Evolutionary conservation across 2,888 invertebrate genomes (phyloP).

Genomic region (Spicauda simplicius): DNA sequence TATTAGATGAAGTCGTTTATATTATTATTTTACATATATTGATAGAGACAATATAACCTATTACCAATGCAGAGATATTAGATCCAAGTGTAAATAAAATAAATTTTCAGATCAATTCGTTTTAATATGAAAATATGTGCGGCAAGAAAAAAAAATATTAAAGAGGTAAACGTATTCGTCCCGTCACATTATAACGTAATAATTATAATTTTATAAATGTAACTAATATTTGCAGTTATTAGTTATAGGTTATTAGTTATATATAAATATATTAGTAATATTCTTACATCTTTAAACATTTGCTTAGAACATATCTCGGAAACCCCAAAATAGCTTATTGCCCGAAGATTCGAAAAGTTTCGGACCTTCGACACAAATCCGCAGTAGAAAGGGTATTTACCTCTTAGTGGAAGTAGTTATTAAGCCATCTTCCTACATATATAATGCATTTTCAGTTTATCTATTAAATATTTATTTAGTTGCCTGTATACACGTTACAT

Average conservation of each 20-base stretch:
- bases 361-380: conserved; percentile 10
- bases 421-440: conserved; percentile 13
- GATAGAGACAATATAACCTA: too few relatives aligned
- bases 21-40: too few relatives aligned
- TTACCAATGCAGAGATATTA: too few relatives aligned
- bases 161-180: not conserved
- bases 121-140: too few relatives aligned
- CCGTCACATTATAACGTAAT: not conserved
- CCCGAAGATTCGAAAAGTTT: conserved; percentile 10
- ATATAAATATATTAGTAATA: not conserved
- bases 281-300: not conserved
- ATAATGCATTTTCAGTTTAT: conserved; percentile 2
- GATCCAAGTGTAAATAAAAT: too few relatives aligned
- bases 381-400: conserved; percentile 15
- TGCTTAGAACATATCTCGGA: not conserved
- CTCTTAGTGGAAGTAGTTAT: conserved; percentile 19
- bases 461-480: conserved; percentile 3
- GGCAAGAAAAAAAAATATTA: too few relatives aligned
- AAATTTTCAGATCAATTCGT: too few relatives aligned
- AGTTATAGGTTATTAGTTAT: too few relatives aligned
- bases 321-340: conserved; percentile 19
- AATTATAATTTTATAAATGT: too few relatives aligned
- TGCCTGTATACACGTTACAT: too few relatives aligned
- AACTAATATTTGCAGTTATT: too few relatives aligned
- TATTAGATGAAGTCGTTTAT: too few relatives aligned